Conservation (phyloP, 2,797 vertebrate genomes). For the Chrosomus eos region DNA sequence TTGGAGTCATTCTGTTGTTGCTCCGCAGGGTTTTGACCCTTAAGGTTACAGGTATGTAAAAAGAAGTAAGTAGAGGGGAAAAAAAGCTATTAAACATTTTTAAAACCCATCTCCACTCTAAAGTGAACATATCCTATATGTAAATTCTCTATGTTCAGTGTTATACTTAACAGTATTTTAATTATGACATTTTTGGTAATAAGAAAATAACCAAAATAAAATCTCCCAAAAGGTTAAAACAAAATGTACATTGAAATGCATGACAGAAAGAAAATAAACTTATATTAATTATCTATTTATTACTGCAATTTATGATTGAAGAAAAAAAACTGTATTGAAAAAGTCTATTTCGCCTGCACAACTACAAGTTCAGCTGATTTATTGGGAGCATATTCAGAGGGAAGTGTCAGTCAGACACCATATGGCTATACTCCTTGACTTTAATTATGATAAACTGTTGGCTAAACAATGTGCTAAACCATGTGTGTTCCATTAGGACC, state of each 20-base stretch:
- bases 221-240: background rate
- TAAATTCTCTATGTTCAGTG: background rate
- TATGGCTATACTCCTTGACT: slow-evolving; percentile 31
- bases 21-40: slow-evolving; percentile 1
- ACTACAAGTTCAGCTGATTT: background rate
- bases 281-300: background rate
- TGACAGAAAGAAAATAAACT: background rate
- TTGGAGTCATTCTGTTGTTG: background rate
- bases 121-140: background rate
- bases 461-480: slow-evolving; percentile 53
- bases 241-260: background rate
- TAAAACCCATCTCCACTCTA: background rate
- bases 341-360: background rate
- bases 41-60: slow-evolving; percentile 9
- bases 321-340: background rate
- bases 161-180: background rate
- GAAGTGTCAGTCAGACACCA: slow-evolving; percentile 27
- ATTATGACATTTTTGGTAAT: background rate
- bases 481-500: slow-evolving; percentile 40
- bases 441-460: slow-evolving; percentile 60
- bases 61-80: background rate
- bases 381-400: background rate
- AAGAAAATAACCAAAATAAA: background rate
- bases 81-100: background rate
- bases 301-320: too few relatives aligned